Percentiles rank a stretch among this genome's conserved stretches.
phyloP scores from a whole-genome alignment of 2,113 vertebrate species.

The Sceloporus undulatus region DNA sequence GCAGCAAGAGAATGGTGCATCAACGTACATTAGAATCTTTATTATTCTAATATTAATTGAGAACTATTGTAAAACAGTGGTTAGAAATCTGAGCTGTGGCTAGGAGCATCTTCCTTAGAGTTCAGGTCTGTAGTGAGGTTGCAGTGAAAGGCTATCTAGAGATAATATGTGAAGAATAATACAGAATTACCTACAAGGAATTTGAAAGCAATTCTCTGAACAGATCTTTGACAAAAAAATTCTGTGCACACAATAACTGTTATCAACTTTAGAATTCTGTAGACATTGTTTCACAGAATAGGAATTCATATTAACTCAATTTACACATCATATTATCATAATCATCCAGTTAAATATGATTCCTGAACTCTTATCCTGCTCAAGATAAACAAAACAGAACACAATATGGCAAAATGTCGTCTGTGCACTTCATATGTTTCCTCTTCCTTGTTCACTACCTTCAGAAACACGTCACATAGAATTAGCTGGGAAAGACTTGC shows the following conservation, averaged over 20 bases:
- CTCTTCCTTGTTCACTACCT: too few species aligned
- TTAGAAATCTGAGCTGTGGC: neutral
- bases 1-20: neutral
- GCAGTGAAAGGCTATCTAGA: neutral
- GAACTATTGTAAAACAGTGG: neutral
- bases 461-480: too few species aligned
- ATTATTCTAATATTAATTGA: conserved; percentile 27
- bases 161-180: neutral
- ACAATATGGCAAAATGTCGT: too few species aligned
- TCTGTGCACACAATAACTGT: neutral
- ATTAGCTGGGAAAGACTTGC: too few species aligned
- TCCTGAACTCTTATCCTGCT: too few species aligned
- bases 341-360: too few species aligned
- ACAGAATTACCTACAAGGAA: neutral
- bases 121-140: neutral
- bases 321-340: too few species aligned
- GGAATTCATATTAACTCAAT: too few species aligned
- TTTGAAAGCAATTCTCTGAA: neutral
- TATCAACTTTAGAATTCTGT: neutral
- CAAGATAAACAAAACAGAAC: too few species aligned
- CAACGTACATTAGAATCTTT: neutral
- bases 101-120: neutral
- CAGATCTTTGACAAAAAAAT: too few species aligned
- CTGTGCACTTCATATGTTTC: too few species aligned
- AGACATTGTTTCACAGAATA: too few species aligned